A percentile compares a stretch with the other conserved stretches of the same genome.
Evolutionary conservation across 2,797 vertebrate species (phyloP).

Genomic region (Pipistrellus kuhlii): DNA sequence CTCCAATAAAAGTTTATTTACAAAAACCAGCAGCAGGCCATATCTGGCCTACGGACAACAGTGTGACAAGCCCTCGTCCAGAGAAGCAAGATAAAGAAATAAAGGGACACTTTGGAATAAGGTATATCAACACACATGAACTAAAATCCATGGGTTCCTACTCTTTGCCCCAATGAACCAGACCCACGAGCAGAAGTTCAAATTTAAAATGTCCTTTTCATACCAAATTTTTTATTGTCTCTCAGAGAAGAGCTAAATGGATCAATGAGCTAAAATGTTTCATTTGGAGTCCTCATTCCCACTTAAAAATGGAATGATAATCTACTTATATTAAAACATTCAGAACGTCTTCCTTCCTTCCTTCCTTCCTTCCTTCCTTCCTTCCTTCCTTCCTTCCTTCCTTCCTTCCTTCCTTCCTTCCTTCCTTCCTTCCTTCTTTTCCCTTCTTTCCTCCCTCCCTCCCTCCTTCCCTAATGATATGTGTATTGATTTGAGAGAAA

Average conservation of each 20-base stretch:
- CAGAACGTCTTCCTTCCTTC: too few relatives aligned
- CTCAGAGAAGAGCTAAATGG: not conserved
- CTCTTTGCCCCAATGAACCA: not conserved
- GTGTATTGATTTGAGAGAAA: too few relatives aligned
- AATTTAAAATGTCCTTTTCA: not conserved
- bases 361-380: too few relatives aligned
- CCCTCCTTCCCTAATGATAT: too few relatives aligned
- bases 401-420: too few relatives aligned
- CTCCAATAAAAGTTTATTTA: not conserved
- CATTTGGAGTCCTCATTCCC: not conserved
- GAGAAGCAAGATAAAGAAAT: constrained; percentile 41
- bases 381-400: too few relatives aligned
- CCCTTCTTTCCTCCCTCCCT: too few relatives aligned
- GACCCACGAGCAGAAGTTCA: not conserved
- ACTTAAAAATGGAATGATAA: not conserved
- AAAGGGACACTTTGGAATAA: not conserved
- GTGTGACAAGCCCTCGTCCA: not conserved
- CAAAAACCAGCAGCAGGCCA: not conserved
- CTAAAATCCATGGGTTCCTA: not conserved
- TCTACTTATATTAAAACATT: not conserved
- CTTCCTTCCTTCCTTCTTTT: too few relatives aligned
- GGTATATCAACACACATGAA: not conserved
- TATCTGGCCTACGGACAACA: not conserved
- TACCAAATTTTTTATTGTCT: not conserved
- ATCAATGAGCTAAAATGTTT: not conserved